phyloP scores from a whole-genome alignment of 2,113 vertebrate genomes.

The Trachemys scripta region DNA sequence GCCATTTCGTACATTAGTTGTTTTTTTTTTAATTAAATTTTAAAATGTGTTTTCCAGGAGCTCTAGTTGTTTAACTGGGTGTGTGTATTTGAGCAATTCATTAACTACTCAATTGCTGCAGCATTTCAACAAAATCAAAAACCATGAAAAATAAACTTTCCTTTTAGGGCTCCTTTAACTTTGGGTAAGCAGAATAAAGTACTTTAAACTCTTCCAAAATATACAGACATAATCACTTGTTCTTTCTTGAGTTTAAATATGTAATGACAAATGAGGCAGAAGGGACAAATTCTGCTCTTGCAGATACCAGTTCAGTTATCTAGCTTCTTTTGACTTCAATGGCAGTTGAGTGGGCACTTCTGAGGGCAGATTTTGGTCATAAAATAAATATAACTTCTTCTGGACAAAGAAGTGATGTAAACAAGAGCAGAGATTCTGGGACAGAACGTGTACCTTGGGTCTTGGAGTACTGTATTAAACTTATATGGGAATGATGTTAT shows the following conservation, averaged over 20 bases:
- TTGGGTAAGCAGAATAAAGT: neutral
- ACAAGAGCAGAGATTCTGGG: neutral
- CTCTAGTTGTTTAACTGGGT: conserved; percentile 18
- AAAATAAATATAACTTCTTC: neutral
- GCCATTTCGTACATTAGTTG: neutral
- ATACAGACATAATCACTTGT: neutral
- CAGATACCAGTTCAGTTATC: neutral
- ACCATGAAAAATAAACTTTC: neutral
- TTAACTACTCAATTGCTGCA: neutral
- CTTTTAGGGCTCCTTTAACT: neutral
- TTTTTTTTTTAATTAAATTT: neutral
- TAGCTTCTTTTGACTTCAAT: neutral
- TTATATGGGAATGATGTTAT: neutral
- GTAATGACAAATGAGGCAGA: neutral
- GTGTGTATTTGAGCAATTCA: neutral
- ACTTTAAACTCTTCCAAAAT: neutral
- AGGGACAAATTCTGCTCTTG: neutral
- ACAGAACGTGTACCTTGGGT: accelerated
- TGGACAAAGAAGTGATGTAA: neutral
- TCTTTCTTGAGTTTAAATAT: neutral
- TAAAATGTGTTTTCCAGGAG: neutral
- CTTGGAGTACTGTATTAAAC: neutral
- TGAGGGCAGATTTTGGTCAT: neutral
- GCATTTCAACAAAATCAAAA: conserved; percentile 17
- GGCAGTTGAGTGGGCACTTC: neutral